These are phyloP conservation scores for Channa maculata DNA, from an alignment of 2,113 vertebrate genomes.

Conservation along the genomic window DNA sequence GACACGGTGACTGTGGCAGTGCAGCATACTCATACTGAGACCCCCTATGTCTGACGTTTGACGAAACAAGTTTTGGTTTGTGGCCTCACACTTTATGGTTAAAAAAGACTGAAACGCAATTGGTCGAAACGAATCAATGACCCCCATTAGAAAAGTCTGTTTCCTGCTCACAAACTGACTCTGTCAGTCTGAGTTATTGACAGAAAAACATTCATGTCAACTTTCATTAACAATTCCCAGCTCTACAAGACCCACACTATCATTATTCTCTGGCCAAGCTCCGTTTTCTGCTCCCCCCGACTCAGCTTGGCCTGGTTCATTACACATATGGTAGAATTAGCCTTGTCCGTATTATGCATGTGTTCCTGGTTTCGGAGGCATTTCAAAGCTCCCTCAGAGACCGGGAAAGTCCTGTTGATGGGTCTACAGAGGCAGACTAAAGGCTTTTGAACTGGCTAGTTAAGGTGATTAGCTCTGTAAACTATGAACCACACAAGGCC, in stretches of 20 bases:
- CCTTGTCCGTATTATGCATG: conserved; percentile 10
- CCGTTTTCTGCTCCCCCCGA: neutral
- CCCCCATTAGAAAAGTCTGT: neutral
- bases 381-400: conserved; percentile 23
- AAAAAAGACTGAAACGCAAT: no score
- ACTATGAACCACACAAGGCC: neutral
- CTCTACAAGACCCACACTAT: conserved; percentile 13
- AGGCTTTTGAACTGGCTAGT: neutral
- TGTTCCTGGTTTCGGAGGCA: conserved; percentile 45
- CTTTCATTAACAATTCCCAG: conserved; percentile 5
- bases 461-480: conserved; percentile 4
- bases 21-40: no score
- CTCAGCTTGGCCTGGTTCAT: neutral
- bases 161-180: conserved; percentile 15
- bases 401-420: conserved; percentile 2
- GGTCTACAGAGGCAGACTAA: neutral
- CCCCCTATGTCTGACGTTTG: no score
- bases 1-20: no score
- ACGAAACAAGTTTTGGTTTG: no score
- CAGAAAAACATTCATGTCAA: neutral
- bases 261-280: neutral
- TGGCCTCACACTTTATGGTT: no score
- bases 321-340: conserved; percentile 48
- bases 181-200: conserved; percentile 8
- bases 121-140: neutral